These are phyloP conservation scores for Apoda limacodes DNA, from an alignment of 2,888 invertebrate species.

Conservation along the genomic window DNA sequence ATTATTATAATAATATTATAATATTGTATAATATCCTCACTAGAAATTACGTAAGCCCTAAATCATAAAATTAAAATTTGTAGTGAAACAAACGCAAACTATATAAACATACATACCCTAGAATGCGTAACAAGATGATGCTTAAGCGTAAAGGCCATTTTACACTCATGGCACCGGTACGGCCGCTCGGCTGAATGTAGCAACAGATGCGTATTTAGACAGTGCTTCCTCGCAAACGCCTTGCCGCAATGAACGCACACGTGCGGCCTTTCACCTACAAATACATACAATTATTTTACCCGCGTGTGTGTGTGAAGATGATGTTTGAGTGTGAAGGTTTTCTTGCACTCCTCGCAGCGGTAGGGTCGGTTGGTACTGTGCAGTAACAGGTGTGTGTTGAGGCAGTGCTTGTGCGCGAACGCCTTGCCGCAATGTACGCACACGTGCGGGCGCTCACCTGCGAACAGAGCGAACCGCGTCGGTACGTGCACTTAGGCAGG, in stretches of 20 bases:
- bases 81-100: background rate
- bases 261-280: conserved; percentile 78
- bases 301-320: conserved; percentile 84
- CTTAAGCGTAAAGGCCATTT: conserved; percentile 87
- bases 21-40: no score
- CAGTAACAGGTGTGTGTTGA: conserved; percentile 83
- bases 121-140: conserved; percentile 86
- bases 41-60: background rate
- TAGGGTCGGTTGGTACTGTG: conserved; percentile 86
- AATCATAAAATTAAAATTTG: background rate
- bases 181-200: conserved; percentile 85
- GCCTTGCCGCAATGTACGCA: conserved; percentile 85
- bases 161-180: conserved; percentile 86
- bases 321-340: conserved; percentile 87
- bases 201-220: conserved; percentile 84
- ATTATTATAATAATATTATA: no score
- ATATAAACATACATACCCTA: conserved; percentile 67
- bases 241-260: conserved; percentile 84
- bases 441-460: conserved; percentile 81
- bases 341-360: conserved; percentile 87
- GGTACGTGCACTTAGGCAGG: background rate
- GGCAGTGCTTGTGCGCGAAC: conserved; percentile 85
- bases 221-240: conserved; percentile 85
- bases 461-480: conserved; percentile 6
- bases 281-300: conserved; percentile 37